Percentiles rank a stretch among this genome's conserved stretches.
Evolutionary conservation across 2,113 vertebrate genomes (phyloP).

Genomic region (Suncus etruscus): DNA sequence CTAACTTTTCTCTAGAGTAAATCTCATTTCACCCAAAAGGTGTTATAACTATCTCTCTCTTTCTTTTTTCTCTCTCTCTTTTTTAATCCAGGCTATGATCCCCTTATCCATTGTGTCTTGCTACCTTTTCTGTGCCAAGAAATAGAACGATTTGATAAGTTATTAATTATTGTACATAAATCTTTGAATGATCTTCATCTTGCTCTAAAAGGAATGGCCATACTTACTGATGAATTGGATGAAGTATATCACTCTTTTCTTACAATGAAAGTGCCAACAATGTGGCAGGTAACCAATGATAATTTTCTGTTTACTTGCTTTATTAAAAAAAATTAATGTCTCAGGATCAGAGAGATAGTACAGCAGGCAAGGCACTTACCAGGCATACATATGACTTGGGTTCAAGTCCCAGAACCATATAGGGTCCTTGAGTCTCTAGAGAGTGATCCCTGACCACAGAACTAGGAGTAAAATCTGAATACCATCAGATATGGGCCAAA

Average conservation of each 20-base stretch:
- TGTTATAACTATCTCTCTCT: not conserved
- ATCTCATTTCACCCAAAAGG: not conserved
- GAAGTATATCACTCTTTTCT: slow-evolving; percentile 77
- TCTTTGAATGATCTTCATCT: slow-evolving; percentile 81
- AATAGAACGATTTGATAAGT: slow-evolving; percentile 82
- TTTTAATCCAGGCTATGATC: slow-evolving; percentile 73
- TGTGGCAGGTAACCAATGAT: slow-evolving; percentile 81
- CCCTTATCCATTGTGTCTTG: slow-evolving; percentile 77
- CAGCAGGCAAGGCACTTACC: too few species aligned
- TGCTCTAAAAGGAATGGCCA: slow-evolving; percentile 79
- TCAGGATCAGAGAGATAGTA: too few species aligned
- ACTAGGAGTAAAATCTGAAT: too few species aligned
- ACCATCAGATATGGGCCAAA: too few species aligned
- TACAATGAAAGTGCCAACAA: slow-evolving; percentile 61
- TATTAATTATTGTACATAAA: slow-evolving; percentile 79
- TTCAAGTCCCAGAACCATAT: too few species aligned
- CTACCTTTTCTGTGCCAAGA: slow-evolving; percentile 82
- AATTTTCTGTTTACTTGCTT: not conserved
- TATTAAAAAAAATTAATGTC: not conserved
- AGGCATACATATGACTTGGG: too few species aligned
- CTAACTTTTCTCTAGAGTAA: not conserved
- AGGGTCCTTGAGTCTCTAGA: too few species aligned
- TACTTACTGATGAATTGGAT: slow-evolving; percentile 80
- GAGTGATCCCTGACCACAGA: too few species aligned
- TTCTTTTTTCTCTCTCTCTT: slow-evolving; percentile 13